Evolutionary conservation across 1,140 invertebrate species (phyloP).

Genomic region (Pseudomyrmex flavicornis): DNA sequence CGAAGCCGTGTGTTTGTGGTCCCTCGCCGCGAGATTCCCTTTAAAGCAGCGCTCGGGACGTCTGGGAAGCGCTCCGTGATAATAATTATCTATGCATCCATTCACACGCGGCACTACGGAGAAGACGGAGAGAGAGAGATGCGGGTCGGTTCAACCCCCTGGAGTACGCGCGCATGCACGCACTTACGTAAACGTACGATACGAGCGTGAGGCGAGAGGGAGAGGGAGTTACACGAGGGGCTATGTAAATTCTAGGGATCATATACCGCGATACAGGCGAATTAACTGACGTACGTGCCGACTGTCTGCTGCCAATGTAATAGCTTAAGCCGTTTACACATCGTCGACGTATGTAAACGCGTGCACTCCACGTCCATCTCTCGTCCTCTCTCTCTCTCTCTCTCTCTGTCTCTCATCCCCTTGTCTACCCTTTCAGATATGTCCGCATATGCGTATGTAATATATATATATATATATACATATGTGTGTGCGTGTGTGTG

Average conservation of each 20-base stretch:
- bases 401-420: background rate
- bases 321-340: constrained; percentile 77
- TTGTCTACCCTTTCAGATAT: background rate
- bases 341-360: constrained; percentile 51
- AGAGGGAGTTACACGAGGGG: background rate
- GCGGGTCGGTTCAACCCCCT: no score
- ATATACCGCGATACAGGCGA: constrained; percentile 70
- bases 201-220: constrained; percentile 8
- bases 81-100: constrained; percentile 66
- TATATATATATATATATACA: background rate
- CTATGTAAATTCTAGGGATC: constrained; percentile 75
- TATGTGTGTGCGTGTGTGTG: background rate
- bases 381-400: constrained; percentile 9
- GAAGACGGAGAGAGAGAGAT: background rate
- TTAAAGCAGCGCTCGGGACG: constrained; percentile 38
- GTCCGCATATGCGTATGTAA: background rate
- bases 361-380: constrained; percentile 20
- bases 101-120: constrained; percentile 17
- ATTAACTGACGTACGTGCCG: constrained; percentile 72
- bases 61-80: constrained; percentile 41
- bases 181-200: constrained; percentile 61
- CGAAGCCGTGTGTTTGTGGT: background rate
- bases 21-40: constrained; percentile 23
- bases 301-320: constrained; percentile 67
- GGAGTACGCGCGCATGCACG: constrained; percentile 5